Evolutionary conservation across 2,797 vertebrate genomes (phyloP).

Genomic region (Nyctalus aviator): DNA sequence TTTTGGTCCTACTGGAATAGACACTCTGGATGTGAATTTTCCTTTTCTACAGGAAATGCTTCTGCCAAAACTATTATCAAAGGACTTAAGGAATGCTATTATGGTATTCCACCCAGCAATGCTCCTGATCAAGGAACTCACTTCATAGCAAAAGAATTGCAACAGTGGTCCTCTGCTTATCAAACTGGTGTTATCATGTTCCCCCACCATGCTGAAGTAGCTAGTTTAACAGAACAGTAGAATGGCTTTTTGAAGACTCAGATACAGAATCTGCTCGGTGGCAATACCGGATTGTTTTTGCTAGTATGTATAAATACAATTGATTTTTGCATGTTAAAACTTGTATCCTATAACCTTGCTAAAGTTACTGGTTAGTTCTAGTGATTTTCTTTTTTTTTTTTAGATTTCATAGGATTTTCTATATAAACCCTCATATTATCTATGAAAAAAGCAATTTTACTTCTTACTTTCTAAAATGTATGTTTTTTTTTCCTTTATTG

Average conservation of each 20-base stretch:
- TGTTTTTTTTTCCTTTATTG: not conserved
- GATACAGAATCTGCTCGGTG: not conserved
- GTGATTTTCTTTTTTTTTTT: not conserved
- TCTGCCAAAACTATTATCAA: not conserved
- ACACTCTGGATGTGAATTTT: not conserved
- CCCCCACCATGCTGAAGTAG: not conserved
- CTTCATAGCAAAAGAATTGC: not conserved
- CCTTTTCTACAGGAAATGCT: not conserved
- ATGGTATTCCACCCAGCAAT: not conserved
- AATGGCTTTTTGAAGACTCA: not conserved
- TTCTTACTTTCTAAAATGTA: slow-evolving; percentile 19
- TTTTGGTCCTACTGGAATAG: slow-evolving; percentile 23
- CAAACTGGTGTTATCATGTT: slow-evolving; percentile 6
- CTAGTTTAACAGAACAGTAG: not conserved
- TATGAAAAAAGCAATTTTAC: not conserved
- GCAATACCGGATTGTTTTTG: slow-evolving; percentile 20
- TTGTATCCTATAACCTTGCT: not conserved
- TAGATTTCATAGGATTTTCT: not conserved
- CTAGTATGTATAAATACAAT: not conserved
- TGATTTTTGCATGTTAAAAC: not conserved
- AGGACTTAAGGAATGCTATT: not conserved
- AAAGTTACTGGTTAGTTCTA: not conserved
- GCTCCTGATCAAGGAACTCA: slow-evolving; percentile 1
- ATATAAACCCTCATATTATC: not conserved
- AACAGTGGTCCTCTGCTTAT: not conserved